A percentile compares a stretch with the other conserved stretches of the same genome.
These are phyloP conservation scores for Cryptotis parvus DNA, from an alignment of 2,113 vertebrate genomes.

Conservation along the genomic window DNA sequence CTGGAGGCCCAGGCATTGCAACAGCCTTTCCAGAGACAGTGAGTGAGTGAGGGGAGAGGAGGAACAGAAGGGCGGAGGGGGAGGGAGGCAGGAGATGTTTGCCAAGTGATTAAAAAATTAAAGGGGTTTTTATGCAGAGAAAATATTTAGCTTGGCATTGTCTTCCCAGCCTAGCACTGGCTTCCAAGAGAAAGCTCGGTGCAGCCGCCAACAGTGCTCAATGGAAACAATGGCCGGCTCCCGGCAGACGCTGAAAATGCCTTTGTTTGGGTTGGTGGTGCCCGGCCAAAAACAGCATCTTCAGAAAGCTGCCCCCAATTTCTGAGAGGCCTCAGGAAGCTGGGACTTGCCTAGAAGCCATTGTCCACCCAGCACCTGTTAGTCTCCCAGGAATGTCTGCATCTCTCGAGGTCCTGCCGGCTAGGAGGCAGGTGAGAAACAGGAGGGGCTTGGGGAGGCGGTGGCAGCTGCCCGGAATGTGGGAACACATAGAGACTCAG, in stretches of 20 bases:
- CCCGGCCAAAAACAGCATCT: slow-evolving; percentile 72
- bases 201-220: slow-evolving; percentile 71
- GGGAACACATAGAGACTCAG: not conserved
- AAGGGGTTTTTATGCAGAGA: slow-evolving; percentile 83
- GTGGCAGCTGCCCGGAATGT: not conserved
- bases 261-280: slow-evolving; percentile 71
- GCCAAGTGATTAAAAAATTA: slow-evolving; percentile 85
- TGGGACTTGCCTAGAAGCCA: not conserved
- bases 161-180: slow-evolving; percentile 79
- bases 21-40: slow-evolving; percentile 53
- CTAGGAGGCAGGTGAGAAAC: slow-evolving; percentile 36
- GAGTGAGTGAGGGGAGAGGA: not conserved
- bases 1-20: not conserved
- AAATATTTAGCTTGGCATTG: slow-evolving; percentile 85
- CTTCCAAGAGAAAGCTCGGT: slow-evolving; percentile 80
- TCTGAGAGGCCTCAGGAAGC: slow-evolving; percentile 18
- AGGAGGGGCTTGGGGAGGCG: not conserved
- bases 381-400: not conserved
- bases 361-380: slow-evolving; percentile 60
- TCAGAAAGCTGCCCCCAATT: slow-evolving; percentile 74
- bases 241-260: slow-evolving; percentile 73
- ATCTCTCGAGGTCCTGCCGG: not conserved
- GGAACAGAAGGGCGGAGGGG: slow-evolving; percentile 75
- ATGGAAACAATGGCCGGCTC: slow-evolving; percentile 80
- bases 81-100: slow-evolving; percentile 60